Percentiles rank a stretch among this genome's conserved stretches.
Conservation (phyloP, 1,140 invertebrate species). For the Psilanteris sp. region DNA sequence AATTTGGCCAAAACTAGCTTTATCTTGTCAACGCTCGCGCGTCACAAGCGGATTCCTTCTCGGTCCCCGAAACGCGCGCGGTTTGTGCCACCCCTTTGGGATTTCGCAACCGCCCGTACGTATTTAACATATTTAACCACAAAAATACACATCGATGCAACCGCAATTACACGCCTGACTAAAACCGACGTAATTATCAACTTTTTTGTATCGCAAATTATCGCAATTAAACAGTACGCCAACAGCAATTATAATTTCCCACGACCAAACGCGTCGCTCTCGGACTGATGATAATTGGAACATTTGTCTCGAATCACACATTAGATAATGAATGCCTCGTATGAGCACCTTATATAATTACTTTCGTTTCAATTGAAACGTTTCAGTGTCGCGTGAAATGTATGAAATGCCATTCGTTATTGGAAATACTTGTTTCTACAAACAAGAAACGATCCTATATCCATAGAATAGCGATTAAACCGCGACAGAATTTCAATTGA, state of each 20-base stretch:
- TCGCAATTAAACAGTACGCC: slow-evolving; percentile 18
- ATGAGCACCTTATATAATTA: slow-evolving; percentile 51
- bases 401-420: slow-evolving; percentile 32
- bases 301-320: slow-evolving; percentile 50
- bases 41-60: too few relatives aligned
- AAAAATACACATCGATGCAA: too few relatives aligned
- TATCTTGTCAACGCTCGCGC: too few relatives aligned
- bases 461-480: slow-evolving; percentile 37
- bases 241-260: slow-evolving; percentile 47
- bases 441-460: slow-evolving; percentile 34
- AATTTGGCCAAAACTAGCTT: too few relatives aligned
- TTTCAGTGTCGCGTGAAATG: slow-evolving; percentile 43
- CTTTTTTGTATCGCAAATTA: slow-evolving; percentile 24
- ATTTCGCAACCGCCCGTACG: too few relatives aligned
- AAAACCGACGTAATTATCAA: too few relatives aligned
- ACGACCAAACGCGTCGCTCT: slow-evolving; percentile 14
- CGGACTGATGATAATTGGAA: slow-evolving; percentile 37
- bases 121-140: too few relatives aligned
- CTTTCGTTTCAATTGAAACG: slow-evolving; percentile 57
- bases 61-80: too few relatives aligned
- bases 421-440: slow-evolving; percentile 31
- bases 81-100: too few relatives aligned
- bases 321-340: slow-evolving; percentile 51
- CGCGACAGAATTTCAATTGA: slow-evolving; percentile 38
- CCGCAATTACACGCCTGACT: too few relatives aligned